Conservation (phyloP, 2,113 vertebrate species). For the Myiozetetes cayanensis region DNA sequence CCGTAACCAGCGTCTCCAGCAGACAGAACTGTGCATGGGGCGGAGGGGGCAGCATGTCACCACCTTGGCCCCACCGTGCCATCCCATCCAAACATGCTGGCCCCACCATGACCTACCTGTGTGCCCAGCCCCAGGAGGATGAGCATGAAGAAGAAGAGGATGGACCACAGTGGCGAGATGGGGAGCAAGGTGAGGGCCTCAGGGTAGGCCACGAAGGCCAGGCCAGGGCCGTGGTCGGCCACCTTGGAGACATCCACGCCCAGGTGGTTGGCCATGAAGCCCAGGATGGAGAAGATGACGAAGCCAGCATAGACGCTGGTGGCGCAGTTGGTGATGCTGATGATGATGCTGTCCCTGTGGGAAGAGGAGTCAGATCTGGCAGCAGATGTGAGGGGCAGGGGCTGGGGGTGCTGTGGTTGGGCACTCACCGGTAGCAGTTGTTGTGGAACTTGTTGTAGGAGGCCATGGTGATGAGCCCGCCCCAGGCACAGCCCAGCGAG, state of each 20-base stretch:
- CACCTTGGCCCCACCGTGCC: neutral
- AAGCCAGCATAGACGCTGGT: conserved; percentile 97
- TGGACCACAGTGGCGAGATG: conserved; percentile 92
- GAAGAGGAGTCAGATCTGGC: neutral
- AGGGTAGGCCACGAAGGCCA: conserved; percentile 96
- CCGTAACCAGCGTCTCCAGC: conserved; percentile 93
- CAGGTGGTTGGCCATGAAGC: conserved; percentile 96
- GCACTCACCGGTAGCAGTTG: conserved; percentile 94
- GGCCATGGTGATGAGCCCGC: conserved; percentile 97
- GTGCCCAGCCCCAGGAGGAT: conserved; percentile 96
- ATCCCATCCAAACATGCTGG: neutral
- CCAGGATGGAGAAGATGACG: conserved; percentile 98
- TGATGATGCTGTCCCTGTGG: conserved; percentile 96
- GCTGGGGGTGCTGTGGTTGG: fast-evolving
- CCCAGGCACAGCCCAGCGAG: conserved; percentile 96
- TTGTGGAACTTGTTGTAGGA: conserved; percentile 99
- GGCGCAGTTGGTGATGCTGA: conserved; percentile 97
- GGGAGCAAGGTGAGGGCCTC: conserved; percentile 95
- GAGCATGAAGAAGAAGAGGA: conserved; percentile 99
- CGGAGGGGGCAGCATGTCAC: neutral
- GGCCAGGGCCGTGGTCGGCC: conserved; percentile 92
- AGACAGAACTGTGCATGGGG: conserved; percentile 84
- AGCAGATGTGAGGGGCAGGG: fast-evolving
- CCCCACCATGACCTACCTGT: conserved; percentile 79
- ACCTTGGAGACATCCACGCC: conserved; percentile 93